Percentiles rank a stretch among this genome's conserved stretches.
Evolutionary conservation across 2,888 invertebrate genomes (phyloP).

Genomic region (Eupeodes luniger): DNA sequence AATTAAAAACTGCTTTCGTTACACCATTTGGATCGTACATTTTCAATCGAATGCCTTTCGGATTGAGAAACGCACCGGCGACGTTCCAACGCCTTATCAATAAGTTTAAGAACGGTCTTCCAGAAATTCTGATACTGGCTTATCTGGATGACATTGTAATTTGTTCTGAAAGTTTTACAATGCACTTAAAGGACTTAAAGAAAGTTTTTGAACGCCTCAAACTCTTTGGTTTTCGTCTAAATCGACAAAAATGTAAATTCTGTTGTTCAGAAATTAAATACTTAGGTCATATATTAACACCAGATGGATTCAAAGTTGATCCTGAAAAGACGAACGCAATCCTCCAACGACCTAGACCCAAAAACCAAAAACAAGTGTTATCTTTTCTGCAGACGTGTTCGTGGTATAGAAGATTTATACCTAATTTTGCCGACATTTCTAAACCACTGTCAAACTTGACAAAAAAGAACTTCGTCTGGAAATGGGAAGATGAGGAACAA

Average conservation of each 20-base stretch:
- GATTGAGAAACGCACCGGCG: constrained; percentile 7
- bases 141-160: constrained; percentile 28
- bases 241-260: constrained; percentile 9
- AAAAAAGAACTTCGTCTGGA: no score
- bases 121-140: constrained; percentile 73
- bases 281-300: no score
- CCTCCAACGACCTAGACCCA: no score
- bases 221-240: background rate
- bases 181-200: background rate
- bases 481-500: no score
- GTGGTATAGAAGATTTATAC: no score
- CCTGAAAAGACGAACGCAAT: no score
- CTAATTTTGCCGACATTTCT: no score
- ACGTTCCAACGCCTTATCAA: constrained; percentile 73
- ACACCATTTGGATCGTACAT: constrained; percentile 24
- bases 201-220: background rate
- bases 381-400: no score
- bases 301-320: no score
- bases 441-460: no score
- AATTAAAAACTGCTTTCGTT: constrained; percentile 56
- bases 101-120: constrained; percentile 6
- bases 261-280: constrained; percentile 77
- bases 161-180: background rate
- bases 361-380: no score
- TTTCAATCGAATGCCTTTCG: constrained; percentile 40